These are phyloP conservation scores for Chironomus tentans DNA, from an alignment of 2,888 invertebrate genomes.

Conservation along the genomic window DNA sequence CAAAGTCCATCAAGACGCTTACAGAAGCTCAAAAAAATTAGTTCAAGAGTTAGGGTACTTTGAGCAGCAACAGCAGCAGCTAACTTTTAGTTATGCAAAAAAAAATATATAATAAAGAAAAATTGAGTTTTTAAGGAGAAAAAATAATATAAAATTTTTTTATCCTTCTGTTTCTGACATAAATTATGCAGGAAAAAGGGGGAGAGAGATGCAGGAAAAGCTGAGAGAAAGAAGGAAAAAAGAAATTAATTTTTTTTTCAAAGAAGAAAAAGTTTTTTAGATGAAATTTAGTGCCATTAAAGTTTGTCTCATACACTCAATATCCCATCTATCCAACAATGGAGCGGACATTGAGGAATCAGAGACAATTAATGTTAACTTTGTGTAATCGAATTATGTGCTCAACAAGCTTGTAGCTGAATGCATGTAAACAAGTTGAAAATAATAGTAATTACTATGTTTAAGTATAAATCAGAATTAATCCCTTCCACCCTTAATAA, in stretches of 20 bases:
- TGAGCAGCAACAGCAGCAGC: background rate
- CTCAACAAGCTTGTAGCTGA: background rate
- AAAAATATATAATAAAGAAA: background rate
- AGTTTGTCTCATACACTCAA: background rate
- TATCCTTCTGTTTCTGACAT: background rate
- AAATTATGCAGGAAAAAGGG: background rate
- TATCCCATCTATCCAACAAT: background rate
- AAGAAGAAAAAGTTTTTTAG: background rate
- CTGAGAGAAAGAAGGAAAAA: background rate
- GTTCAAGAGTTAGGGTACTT: no score
- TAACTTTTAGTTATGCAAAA: background rate
- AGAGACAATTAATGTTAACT: background rate
- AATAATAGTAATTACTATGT: background rate
- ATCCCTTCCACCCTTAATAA: background rate
- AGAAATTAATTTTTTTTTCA: no score
- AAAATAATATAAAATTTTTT: background rate
- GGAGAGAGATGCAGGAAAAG: background rate
- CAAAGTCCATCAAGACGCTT: no score
- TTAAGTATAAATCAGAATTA: background rate
- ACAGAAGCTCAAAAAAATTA: no score
- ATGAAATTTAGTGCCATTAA: slow-evolving; percentile 5
- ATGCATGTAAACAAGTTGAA: background rate
- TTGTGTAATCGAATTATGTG: background rate
- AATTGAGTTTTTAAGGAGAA: background rate
- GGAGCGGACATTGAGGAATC: background rate